A percentile compares a stretch with the other conserved stretches of the same genome.
Conservation (phyloP, 2,113 vertebrate species). For the Tyrannus savana region DNA sequence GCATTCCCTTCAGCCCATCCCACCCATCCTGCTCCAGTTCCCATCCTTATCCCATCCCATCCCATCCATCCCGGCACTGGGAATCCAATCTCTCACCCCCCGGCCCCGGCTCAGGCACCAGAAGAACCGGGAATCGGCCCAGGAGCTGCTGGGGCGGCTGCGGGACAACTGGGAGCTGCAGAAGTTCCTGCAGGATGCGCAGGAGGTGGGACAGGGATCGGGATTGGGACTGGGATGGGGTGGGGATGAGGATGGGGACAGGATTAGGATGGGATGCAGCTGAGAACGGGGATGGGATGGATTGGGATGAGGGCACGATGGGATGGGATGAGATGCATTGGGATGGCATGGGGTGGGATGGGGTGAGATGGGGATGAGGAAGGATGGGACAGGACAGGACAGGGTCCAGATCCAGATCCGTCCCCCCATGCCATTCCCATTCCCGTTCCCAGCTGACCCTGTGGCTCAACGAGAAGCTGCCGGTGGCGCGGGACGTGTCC, state of each 20-base stretch:
- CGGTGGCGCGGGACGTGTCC: conserved; percentile 90
- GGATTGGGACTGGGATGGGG: neutral
- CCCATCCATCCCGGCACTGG: neutral
- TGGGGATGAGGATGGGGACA: too few relatives aligned
- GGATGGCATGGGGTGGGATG: neutral
- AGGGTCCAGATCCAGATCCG: accelerated
- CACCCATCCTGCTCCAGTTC: neutral
- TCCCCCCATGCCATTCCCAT: neutral
- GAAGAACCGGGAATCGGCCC: conserved; percentile 85
- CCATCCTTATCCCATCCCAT: neutral
- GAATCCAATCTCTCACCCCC: neutral
- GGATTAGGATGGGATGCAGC: neutral
- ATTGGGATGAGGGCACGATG: neutral
- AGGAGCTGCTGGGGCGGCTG: conserved; percentile 84
- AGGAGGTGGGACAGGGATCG: conserved; percentile 78
- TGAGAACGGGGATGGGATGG: neutral
- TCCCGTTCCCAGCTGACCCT: conserved; percentile 77
- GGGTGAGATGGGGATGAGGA: too few relatives aligned
- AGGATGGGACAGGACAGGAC: neutral
- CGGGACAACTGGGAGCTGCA: conserved; percentile 93
- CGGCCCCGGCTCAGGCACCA: conserved; percentile 75
- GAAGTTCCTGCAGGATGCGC: conserved; percentile 92
- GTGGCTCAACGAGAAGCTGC: conserved; percentile 96
- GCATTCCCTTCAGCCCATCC: neutral
- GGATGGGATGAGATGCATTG: too few relatives aligned